A percentile compares a stretch with the other conserved stretches of the same genome.
Conservation (phyloP, 2,113 vertebrate genomes). For the Anser cygnoides region DNA sequence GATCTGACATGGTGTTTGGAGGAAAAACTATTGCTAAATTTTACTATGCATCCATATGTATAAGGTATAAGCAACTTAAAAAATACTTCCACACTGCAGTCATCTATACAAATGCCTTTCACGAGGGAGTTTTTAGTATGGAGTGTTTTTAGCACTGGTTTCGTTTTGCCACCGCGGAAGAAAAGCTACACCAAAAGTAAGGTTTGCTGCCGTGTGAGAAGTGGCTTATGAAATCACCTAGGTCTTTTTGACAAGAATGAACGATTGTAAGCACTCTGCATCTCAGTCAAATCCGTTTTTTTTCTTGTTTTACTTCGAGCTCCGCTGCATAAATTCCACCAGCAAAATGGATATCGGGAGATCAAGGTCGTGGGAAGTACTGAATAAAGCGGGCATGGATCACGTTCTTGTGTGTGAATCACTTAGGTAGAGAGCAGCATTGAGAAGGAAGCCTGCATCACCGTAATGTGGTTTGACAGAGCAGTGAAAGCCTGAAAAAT, state of each 20-base stretch:
- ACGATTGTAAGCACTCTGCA: fast-evolving
- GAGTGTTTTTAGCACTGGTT: neutral
- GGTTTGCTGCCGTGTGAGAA: neutral
- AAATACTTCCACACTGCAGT: neutral
- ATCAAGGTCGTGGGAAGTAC: neutral
- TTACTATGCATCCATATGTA: neutral
- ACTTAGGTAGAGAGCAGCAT: neutral
- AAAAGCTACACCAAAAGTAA: neutral
- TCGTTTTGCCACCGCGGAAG: neutral
- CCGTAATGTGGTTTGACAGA: neutral
- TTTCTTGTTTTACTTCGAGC: neutral
- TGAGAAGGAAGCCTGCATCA: neutral
- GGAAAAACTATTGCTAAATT: neutral
- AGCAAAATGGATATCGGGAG: neutral
- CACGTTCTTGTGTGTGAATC: neutral
- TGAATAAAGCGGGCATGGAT: neutral
- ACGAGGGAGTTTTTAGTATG: neutral
- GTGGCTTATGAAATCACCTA: neutral
- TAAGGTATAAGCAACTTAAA: neutral
- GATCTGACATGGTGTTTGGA: neutral
- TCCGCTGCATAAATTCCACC: neutral
- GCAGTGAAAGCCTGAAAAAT: neutral
- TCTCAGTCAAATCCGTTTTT: neutral
- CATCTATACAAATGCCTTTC: neutral
- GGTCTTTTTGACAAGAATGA: neutral